Evolutionary conservation across 2,888 invertebrate genomes (phyloP), one percentile per base, ranked within the genome.

Genomic region (Ormia ochracea): DNA sequence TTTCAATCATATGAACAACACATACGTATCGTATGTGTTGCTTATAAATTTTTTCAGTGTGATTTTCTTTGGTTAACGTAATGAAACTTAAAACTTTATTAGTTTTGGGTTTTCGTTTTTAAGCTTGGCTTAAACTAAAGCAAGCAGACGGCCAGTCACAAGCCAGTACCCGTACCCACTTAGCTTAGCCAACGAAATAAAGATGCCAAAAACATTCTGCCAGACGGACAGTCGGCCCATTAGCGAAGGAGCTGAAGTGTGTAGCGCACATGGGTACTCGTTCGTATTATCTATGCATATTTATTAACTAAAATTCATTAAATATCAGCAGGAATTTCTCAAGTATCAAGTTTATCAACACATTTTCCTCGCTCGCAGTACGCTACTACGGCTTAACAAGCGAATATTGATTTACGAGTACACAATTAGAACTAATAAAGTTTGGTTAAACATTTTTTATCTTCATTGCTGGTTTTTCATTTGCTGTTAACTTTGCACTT

Each of bases 11-110:
- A 4, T 10, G 33, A 3, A 33, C 48, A 23, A 9, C 17, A 21
- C 33, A n/a, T 56, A n/a, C n/a, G 12, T 10, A 28, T 52, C 19
- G 9, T 3, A 12, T 5, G 19, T 4, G 21, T 3, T 33, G 4
- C 19, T 14, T 17, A 31, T 10, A 12, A 21, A 54, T 72, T 50
- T 26, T 36, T 12, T 54, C 43, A 19, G 45, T 31, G 72, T 66
- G 6, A 3, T 56, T 52, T 33, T 17, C n/a, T 19, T 14, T 17
- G 6, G 54, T 48, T 14, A 33, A 50, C 48, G 41, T 50, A 73
- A 56, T 69, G 80, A 76, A 81, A 81, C 77, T 73, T 81, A 73
- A 80, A 56, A 81, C 80, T 81, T 73, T 77, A 61, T 76, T 68
- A 74, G 59, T 66, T 56, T 54, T 41, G 58, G 50, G 26, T 33